phyloP scores from a whole-genome alignment of 53 echinoderm and acorn worm species.

The Astropecten irregularis region DNA sequence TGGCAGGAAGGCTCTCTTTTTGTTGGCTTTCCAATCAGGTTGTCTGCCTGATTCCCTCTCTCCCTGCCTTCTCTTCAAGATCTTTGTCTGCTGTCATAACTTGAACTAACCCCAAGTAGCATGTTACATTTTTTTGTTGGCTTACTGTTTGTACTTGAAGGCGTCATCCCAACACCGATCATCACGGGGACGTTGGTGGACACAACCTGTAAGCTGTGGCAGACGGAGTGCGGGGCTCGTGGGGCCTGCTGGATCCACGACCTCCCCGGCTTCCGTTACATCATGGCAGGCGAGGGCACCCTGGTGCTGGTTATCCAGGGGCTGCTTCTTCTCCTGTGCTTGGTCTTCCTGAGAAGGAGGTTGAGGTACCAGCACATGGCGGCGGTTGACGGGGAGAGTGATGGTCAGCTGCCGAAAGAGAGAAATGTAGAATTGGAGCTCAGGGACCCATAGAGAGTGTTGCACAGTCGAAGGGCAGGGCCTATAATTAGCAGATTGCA shows the following conservation, averaged over 20 bases:
- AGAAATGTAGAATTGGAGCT: no score
- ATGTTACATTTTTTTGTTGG: no score
- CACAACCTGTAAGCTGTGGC: conserved; percentile 65
- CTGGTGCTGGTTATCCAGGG: neutral
- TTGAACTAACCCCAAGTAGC: no score
- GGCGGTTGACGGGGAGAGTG: no score
- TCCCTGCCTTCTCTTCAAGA: no score
- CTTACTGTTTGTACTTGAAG: no score
- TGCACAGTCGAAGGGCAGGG: no score
- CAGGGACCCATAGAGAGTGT: no score
- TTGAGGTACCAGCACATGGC: neutral
- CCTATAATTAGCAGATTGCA: no score
- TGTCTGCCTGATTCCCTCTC: no score
- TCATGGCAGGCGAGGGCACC: neutral
- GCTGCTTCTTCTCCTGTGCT: neutral
- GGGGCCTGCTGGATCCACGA: conserved; percentile 60
- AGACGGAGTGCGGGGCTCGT: conserved; percentile 43
- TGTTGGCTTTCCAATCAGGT: neutral
- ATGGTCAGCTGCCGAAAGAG: no score
- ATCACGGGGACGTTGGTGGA: conserved; percentile 61
- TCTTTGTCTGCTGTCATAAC: no score
- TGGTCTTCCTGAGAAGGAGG: neutral
- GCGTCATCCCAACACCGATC: conserved; percentile 65
- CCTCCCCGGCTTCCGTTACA: conserved; percentile 57
- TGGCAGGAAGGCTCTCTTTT: neutral